Conservation (phyloP, 2,797 vertebrate species). For the Coreius guichenoti region DNA sequence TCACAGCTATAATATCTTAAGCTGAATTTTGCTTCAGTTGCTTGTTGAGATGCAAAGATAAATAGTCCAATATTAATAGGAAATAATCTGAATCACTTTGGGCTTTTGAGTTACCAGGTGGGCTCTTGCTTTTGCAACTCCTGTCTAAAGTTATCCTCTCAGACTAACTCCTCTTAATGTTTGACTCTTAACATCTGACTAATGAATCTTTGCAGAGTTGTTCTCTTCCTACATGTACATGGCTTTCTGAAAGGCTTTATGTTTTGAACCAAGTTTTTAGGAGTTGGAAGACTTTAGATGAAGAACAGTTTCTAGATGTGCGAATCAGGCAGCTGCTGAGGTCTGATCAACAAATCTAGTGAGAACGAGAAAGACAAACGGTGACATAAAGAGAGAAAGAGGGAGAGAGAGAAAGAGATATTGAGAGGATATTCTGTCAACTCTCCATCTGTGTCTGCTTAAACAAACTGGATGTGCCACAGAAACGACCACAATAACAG, state of each 20-base stretch:
- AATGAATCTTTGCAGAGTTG: constrained; percentile 12
- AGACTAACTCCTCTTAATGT: neutral
- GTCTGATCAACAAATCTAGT: constrained; percentile 17
- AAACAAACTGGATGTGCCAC: constrained; percentile 53
- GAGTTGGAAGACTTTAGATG: neutral
- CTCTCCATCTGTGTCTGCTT: constrained; percentile 61
- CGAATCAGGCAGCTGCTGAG: constrained; percentile 19
- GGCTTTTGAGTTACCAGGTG: neutral
- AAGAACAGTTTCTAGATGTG: constrained; percentile 21
- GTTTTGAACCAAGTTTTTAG: neutral
- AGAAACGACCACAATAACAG: constrained; percentile 43
- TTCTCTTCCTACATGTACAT: neutral
- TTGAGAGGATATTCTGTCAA: constrained; percentile 39
- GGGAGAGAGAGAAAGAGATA: constrained; percentile 13
- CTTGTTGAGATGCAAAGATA: neutral
- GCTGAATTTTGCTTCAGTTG: neutral
- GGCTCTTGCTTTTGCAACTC: neutral
- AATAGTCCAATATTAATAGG: neutral
- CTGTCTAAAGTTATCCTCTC: constrained; percentile 7
- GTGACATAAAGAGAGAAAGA: neutral
- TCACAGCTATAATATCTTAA: neutral
- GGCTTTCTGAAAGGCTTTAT: constrained; percentile 6
- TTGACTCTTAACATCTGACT: constrained; percentile 10
- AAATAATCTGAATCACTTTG: neutral
- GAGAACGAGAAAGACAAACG: neutral